These are phyloP conservation scores for Telmatherina bonti DNA, from an alignment of 2,797 vertebrate species.

Conservation along the genomic window DNA sequence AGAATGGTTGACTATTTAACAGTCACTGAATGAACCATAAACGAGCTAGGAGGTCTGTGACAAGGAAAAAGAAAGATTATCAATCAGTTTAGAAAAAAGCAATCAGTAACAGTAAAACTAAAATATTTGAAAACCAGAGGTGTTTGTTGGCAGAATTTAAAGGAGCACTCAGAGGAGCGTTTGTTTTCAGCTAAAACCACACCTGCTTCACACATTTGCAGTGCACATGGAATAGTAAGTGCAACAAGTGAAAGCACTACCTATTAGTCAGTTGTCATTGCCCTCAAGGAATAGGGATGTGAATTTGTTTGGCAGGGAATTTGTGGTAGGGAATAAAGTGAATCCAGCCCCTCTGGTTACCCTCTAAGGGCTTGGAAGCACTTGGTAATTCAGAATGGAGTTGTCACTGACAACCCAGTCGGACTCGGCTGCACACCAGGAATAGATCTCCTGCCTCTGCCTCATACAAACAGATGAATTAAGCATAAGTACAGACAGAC, in stretches of 20 bases:
- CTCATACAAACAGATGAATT: conserved; percentile 60
- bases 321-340: conserved; percentile 13
- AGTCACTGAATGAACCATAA: not conserved
- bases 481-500: conserved; percentile 47
- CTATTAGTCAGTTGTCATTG: conserved; percentile 33
- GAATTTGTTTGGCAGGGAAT: conserved; percentile 25
- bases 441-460: conserved; percentile 37
- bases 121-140: not conserved
- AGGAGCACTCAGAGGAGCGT: conserved; percentile 28
- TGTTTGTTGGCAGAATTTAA: not conserved
- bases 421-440: conserved; percentile 37
- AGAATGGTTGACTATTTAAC: too few relatives aligned
- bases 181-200: conserved; percentile 39
- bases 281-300: conserved; percentile 17
- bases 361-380: conserved; percentile 23
- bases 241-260: conserved; percentile 24
- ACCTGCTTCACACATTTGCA: conserved; percentile 38
- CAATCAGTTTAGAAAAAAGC: not conserved
- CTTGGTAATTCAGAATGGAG: conserved; percentile 55
- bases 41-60: not conserved
- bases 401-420: conserved; percentile 51
- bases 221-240: conserved; percentile 13
- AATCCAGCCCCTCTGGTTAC: conserved; percentile 26
- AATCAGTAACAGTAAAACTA: not conserved
- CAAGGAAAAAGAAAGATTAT: too few relatives aligned